Evolutionary conservation across 2,113 vertebrate species (phyloP), one percentile per base, ranked within the genome.

Genomic region (Gavialis gangeticus): DNA sequence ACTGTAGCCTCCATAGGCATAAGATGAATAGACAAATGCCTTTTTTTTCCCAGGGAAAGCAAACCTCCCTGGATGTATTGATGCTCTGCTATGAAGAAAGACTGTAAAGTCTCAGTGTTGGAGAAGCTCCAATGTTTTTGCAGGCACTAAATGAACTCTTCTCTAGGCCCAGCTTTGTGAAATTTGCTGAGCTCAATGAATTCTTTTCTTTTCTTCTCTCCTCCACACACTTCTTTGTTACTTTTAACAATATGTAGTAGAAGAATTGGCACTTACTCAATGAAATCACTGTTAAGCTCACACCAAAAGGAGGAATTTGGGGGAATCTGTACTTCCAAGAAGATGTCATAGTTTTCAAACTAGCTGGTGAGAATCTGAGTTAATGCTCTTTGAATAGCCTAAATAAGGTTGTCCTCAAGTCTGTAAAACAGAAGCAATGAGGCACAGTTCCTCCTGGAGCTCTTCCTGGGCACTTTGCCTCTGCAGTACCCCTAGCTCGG

Each of bases 181-280:
- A 89, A 86, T 88, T 95, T 94, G 62, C 93, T 84, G 77, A 95
- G 73, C 84, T 96, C 77, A 92, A 84, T 94, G 16, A 93, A 79
- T 64, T 91, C 62, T 73, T 75, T 82, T 85, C 67, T 91, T 87
- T 90, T 87, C 62, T 80, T 71, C 67, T 90, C 82, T 85, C 89
- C 46, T 87, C 84, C 58, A 75, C 84, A 83, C 82, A 91, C 85
- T 88, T 85, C 94, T 94, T 94, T 91, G 64, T 91, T 96, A 71
- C 78, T 89, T 94, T 93, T 88, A 91, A 95, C 95, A 96, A 94
- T 96, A 84, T 76, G 87, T 93, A 93, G 94, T 96, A 96, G 93
- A 95, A 97, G 94, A 96, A 91, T 91, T 97, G 97, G 96, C 97
- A 89, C 76, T 90, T 94, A 79, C 94, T 97, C 86, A 96, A 92